Conservation (phyloP, 1,140 invertebrate species). For the Cyclargus thomasi region DNA sequence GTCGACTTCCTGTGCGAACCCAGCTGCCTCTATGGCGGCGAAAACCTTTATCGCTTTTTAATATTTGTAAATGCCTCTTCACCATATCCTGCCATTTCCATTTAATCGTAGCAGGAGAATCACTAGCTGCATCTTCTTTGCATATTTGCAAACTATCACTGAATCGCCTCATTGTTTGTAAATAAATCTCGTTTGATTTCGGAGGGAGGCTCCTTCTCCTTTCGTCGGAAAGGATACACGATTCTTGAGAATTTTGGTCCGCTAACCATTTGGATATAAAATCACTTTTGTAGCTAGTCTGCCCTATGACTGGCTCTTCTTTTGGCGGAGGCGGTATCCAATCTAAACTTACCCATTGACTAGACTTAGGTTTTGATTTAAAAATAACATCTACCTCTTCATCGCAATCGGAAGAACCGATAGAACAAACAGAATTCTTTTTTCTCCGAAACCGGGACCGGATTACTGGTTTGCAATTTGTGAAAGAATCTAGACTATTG, state of each 20-base stretch:
- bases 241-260: conserved; percentile 65
- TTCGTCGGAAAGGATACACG: conserved; percentile 62
- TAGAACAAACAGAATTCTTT: conserved; percentile 72
- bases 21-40: conserved; percentile 76
- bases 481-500: conserved; percentile 42
- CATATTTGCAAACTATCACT: conserved; percentile 76
- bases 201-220: conserved; percentile 70
- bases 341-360: conserved; percentile 74
- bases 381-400: conserved; percentile 73
- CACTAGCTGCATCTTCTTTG: conserved; percentile 71
- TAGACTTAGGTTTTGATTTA: conserved; percentile 75
- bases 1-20: conserved; percentile 74
- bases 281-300: conserved; percentile 74
- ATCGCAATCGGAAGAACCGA: conserved; percentile 71
- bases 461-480: conserved; percentile 46
- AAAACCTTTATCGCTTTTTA: conserved; percentile 75
- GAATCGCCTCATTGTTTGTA: conserved; percentile 75
- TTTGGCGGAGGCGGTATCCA: conserved; percentile 71
- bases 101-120: conserved; percentile 71
- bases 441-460: conserved; percentile 67
- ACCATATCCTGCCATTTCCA: conserved; percentile 76
- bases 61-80: conserved; percentile 73
- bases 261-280: conserved; percentile 74
- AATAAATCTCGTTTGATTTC: conserved; percentile 71
- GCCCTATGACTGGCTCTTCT: conserved; percentile 68